Evolutionary conservation across 35 echinoderm and acorn worm genomes (phyloP).

Genomic region (Strongylocentrotus purpuratus): DNA sequence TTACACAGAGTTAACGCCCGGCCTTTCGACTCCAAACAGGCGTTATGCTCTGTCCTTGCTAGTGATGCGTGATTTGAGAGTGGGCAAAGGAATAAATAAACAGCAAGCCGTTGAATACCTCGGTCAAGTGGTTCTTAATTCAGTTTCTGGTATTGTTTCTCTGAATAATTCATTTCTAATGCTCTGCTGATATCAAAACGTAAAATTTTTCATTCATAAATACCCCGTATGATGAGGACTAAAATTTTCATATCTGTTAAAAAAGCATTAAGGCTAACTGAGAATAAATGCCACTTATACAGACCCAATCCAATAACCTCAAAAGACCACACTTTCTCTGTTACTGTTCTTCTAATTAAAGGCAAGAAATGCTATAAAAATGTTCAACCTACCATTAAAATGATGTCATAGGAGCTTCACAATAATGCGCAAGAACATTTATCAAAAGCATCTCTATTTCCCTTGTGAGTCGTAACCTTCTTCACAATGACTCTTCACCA

Average conservation of each 20-base stretch:
- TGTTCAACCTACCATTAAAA: too few relatives aligned
- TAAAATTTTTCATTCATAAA: not conserved
- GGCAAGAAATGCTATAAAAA: not conserved
- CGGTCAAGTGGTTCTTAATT: not conserved
- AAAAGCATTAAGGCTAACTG: not conserved
- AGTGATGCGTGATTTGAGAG: not conserved
- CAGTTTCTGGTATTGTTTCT: not conserved
- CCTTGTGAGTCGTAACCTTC: not conserved
- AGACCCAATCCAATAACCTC: not conserved
- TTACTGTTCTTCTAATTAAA: not conserved
- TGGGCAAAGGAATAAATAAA: not conserved
- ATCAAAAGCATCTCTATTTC: not conserved
- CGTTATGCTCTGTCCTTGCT: not conserved
- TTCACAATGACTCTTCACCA: not conserved
- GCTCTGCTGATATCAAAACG: not conserved
- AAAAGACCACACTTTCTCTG: not conserved
- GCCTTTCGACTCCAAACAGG: too few relatives aligned
- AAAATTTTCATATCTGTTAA: not conserved
- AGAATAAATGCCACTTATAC: not conserved
- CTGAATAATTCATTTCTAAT: not conserved
- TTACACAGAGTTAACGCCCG: too few relatives aligned
- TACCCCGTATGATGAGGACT: not conserved
- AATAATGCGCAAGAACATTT: not conserved
- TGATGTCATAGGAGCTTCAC: not conserved
- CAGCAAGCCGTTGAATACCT: not conserved